Percentiles rank a stretch among this genome's conserved stretches.
phyloP scores from a whole-genome alignment of 2,888 invertebrate species.

The Thelaira solivaga region DNA sequence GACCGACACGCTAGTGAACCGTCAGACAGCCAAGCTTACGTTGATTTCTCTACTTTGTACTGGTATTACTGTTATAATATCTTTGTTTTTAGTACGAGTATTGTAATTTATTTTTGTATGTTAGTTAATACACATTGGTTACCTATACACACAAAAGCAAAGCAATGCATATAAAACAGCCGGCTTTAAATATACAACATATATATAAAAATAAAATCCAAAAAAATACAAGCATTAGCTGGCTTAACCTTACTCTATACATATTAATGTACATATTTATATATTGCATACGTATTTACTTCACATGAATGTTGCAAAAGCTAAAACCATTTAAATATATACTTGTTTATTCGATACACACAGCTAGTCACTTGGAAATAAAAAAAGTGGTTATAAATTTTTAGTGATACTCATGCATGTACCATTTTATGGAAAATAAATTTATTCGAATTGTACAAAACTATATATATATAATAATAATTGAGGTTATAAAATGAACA shows the following conservation, averaged over 20 bases:
- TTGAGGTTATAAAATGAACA: conserved; percentile 42
- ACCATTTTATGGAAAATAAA: background rate
- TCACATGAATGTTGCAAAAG: too few species aligned
- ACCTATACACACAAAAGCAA: conserved; percentile 4
- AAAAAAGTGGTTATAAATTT: too few species aligned
- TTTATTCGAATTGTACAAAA: background rate
- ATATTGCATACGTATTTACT: too few species aligned
- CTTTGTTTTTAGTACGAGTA: conserved; percentile 19
- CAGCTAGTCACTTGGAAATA: background rate
- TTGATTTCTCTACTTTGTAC: conserved; percentile 29
- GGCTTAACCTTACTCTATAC: conserved; percentile 13
- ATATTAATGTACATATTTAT: too few species aligned
- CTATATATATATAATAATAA: too few species aligned
- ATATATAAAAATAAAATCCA: background rate
- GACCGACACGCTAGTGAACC: too few species aligned
- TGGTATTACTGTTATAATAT: conserved; percentile 19
- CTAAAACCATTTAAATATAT: conserved; percentile 2
- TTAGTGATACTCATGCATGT: background rate
- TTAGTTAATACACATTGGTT: conserved; percentile 11
- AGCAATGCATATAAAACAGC: conserved; percentile 16
- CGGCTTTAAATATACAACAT: conserved; percentile 40
- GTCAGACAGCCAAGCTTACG: conserved; percentile 23
- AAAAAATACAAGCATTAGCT: background rate
- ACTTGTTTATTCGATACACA: background rate
- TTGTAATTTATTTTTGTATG: conserved; percentile 23